Percentiles rank a stretch among this genome's conserved stretches.
phyloP scores from a whole-genome alignment of 2,113 vertebrate species.

The Barnardius zonarius region DNA sequence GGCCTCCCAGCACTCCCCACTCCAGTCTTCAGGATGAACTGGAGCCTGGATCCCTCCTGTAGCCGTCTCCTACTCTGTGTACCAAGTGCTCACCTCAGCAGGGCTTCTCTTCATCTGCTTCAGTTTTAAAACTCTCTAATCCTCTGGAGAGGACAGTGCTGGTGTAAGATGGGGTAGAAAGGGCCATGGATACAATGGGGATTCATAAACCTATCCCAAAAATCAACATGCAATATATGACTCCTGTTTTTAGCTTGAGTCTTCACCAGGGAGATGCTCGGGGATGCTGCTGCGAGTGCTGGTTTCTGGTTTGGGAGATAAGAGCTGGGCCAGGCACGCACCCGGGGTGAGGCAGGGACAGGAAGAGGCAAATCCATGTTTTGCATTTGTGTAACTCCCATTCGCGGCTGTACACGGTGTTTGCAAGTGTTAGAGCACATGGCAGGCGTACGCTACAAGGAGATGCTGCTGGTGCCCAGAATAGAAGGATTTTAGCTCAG shows the following conservation, averaged over 20 bases:
- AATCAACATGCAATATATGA: too few relatives aligned
- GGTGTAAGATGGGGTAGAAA: background rate
- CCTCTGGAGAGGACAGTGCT: background rate
- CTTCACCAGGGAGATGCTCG: background rate
- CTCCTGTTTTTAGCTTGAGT: background rate
- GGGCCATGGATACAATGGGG: background rate
- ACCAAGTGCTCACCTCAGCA: background rate
- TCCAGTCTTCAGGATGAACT: background rate
- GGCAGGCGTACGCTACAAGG: constrained; percentile 37
- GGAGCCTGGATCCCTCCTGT: background rate
- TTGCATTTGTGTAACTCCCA: constrained; percentile 32
- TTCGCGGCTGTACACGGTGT: constrained; percentile 4
- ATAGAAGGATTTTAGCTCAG: constrained; percentile 47
- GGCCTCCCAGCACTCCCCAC: background rate
- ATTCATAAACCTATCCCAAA: background rate
- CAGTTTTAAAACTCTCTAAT: background rate
- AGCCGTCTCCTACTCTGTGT: background rate
- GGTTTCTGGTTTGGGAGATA: background rate
- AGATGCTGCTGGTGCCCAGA: constrained; percentile 5
- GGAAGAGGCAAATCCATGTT: constrained; percentile 30
- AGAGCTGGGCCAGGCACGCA: background rate
- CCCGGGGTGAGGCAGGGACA: constrained; percentile 24
- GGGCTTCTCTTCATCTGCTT: background rate
- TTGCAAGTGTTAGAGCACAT: constrained; percentile 38
- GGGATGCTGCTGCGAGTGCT: background rate